Evolutionary conservation across 1,140 invertebrate species (phyloP), one percentile per base, ranked within the genome.

Genomic region (Drosophila novamexicana): DNA sequence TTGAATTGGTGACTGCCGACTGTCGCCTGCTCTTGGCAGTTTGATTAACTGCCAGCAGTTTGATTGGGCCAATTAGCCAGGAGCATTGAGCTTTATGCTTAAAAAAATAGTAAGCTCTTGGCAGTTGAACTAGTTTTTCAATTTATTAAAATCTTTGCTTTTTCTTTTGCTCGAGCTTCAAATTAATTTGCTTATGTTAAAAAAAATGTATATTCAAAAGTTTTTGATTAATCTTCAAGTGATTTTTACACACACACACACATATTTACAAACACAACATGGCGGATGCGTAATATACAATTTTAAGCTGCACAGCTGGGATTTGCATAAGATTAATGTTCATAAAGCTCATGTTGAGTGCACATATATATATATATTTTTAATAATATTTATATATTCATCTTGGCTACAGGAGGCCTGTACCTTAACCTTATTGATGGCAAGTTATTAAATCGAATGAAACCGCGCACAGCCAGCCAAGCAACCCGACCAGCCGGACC

Each of bases 41-140:
- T 88, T 75, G 65, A 75, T 74, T 74, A 68, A 68, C 49, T 68
- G 50, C 22, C 44, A 59, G 37, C 34, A 29, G n/a, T 86, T 72
- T 79, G 83, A 85, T 85, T 88, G 79, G 75, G 52, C 79, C 82
- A 85, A 88, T 88, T 88, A 88, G 83, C 84, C 67, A 67, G 50
- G 53, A 85, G 79, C 81, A 71, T 71, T 70, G 9, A 32, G 52
- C 18, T 45, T 36, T 36, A 42, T 69, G 18, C 4, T 22, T 18
- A 18, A 72, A 59, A 32, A 57, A 73, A 56, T 73, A 62, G 44
- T 76, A 62, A 44, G 53, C 56, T 61, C 50, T 40, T 50, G 59
- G 45, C 53, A 44, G 50, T 47, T 39, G 1, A 68, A 59, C 40
- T 32, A 47, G n/a, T 22, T 57, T 22, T 40, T 56, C n/a, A 14